Evolutionary conservation across 2,113 vertebrate genomes (phyloP), one percentile per base, ranked within the genome.

Genomic region (Phalacrocorax aristotelis): DNA sequence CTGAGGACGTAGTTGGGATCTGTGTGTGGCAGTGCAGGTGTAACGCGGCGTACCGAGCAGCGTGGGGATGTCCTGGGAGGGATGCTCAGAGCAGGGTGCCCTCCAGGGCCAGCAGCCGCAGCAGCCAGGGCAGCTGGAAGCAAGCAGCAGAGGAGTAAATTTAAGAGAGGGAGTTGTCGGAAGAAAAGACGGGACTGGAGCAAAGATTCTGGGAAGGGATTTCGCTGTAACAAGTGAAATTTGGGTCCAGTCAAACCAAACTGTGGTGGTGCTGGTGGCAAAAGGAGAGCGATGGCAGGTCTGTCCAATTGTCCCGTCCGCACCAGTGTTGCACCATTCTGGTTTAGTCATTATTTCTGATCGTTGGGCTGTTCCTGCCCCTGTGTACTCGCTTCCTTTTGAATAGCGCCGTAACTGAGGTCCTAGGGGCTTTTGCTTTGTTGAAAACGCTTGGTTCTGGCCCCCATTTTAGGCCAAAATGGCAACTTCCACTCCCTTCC

Each of bases 31-130:
- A 19, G 71, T 13, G 55, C 51, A 16, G 68, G 4, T 16, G 14
- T 30, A 15, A n/a, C 1, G 2, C 0, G 12, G 20, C 10, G 38
- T 15, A 10, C 57, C 1, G 8, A 46, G 79, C 52, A 7, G 29
- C 4, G 5, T 1, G 15, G 74, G 26, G 65, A 36, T 14, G 40
- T 23, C 60, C 25, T 29, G 27, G 64, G 38, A 54, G 68, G 51
- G 51, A 2, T 46, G 34, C 57, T 76, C 38, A 4, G n/a, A 30
- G 57, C 38, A 14, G 38, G 21, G 21, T 40, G 13, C 21, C 62
- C 64, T 82, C 38, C 77, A 54, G 38, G 44, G 42, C 58, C 26
- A 11, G 36, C 66, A 60, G 64, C 87, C 3, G 3, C 46, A 34
- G 65, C 42, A 42, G 25, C 48, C 13, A 11, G 23, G 27, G 10